Percentiles rank a stretch among this genome's conserved stretches.
These are phyloP conservation scores for Drosophila neotestacea DNA, from an alignment of 2,888 invertebrate genomes.

Conservation along the genomic window DNA sequence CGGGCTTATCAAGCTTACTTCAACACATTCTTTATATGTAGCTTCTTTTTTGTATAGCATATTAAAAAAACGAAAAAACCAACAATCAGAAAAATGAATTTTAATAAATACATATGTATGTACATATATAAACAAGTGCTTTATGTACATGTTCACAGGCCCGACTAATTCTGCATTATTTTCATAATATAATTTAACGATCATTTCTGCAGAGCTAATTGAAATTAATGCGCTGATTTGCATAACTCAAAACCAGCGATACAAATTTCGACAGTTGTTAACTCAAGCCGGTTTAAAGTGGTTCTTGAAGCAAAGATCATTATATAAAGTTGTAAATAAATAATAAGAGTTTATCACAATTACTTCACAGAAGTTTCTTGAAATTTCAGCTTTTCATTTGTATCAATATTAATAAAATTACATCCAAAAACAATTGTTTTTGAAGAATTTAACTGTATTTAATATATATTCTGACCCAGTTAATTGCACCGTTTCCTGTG, in stretches of 20 bases:
- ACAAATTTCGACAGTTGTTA: conserved; percentile 12
- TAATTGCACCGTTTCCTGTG: too few relatives aligned
- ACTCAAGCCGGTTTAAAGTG: conserved; percentile 47
- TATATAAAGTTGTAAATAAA: neutral
- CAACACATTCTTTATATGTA: neutral
- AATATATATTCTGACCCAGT: too few relatives aligned
- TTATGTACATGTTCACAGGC: neutral
- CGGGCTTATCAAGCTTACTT: conserved; percentile 2
- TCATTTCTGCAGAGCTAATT: conserved; percentile 26
- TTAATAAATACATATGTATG: neutral
- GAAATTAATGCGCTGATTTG: conserved; percentile 20
- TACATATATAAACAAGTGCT: too few relatives aligned
- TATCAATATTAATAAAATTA: too few relatives aligned
- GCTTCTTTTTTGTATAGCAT: neutral
- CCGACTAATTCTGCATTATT: conserved; percentile 1
- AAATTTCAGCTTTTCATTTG: too few relatives aligned
- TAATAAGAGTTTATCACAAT: neutral
- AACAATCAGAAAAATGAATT: neutral
- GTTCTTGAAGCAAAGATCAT: neutral
- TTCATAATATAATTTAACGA: conserved; percentile 7
- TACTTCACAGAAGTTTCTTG: too few relatives aligned
- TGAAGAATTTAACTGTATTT: too few relatives aligned
- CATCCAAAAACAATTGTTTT: too few relatives aligned
- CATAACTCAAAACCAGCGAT: conserved; percentile 2
- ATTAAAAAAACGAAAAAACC: neutral